Percentiles rank a stretch among this genome's conserved stretches.
Conservation (phyloP, 92 coral and sea anemone species). For the Porites evermanni region DNA sequence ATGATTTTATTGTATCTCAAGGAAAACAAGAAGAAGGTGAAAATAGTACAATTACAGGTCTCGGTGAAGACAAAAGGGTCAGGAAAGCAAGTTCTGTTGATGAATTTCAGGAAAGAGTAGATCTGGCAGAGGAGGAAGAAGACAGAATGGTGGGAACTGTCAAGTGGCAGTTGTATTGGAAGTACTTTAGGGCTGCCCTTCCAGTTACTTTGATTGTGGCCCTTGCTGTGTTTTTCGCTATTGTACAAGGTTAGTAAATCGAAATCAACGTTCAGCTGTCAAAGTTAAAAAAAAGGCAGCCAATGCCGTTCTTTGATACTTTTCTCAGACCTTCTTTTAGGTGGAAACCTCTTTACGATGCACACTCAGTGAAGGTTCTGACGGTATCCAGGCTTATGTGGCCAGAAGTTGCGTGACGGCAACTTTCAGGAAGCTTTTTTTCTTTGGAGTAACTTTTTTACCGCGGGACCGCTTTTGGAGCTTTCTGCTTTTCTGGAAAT, state of each 20-base stretch:
- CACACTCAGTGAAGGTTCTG: too few relatives aligned
- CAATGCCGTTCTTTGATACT: too few relatives aligned
- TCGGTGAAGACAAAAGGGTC: not conserved
- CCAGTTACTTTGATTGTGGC: not conserved
- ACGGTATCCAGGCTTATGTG: too few relatives aligned
- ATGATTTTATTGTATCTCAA: not conserved
- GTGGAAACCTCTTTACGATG: too few relatives aligned
- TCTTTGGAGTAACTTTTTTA: too few relatives aligned
- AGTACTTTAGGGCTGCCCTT: conserved; percentile 21
- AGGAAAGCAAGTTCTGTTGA: not conserved
- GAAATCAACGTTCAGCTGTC: not conserved
- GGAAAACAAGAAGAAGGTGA: not conserved
- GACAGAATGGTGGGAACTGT: conserved; percentile 38
- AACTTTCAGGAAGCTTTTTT: too few relatives aligned
- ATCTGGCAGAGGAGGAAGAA: conserved; percentile 26
- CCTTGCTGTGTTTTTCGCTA: conserved; percentile 14
- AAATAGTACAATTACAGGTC: not conserved
- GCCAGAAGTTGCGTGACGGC: too few relatives aligned
- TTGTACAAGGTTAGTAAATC: conserved; percentile 16
- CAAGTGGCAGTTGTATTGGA: conserved; percentile 33
- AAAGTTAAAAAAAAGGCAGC: too few relatives aligned
- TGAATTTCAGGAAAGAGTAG: not conserved
- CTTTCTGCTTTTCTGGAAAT: too few relatives aligned
- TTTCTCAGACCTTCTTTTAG: too few relatives aligned
- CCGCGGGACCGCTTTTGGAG: too few relatives aligned